phyloP scores from a whole-genome alignment of 2,888 invertebrate species.

The Xanthorhoe spadicearia region DNA sequence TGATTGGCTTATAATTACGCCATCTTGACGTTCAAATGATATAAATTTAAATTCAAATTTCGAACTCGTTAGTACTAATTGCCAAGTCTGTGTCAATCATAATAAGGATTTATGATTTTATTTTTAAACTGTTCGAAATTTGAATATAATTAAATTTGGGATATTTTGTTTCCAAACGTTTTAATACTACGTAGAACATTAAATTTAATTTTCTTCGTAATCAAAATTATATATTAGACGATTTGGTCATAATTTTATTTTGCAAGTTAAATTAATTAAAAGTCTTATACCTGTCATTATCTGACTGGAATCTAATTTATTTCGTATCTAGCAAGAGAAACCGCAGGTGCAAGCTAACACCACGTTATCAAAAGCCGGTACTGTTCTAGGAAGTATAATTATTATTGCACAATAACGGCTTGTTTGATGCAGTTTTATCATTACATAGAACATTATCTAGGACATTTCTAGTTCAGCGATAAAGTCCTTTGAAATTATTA shows the following conservation, averaged over 20 bases:
- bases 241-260: no score
- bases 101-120: neutral
- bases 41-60: constrained; percentile 46
- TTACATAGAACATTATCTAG: neutral
- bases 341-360: no score
- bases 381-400: neutral
- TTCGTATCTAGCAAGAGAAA: no score
- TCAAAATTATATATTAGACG: no score
- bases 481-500: neutral
- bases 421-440: neutral
- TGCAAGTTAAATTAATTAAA: no score
- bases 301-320: no score
- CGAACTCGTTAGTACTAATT: constrained; percentile 32
- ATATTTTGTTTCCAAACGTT: neutral
- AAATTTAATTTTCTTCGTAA: no score
- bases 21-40: constrained; percentile 49
- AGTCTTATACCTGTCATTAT: no score
- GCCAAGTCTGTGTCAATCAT: constrained; percentile 24
- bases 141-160: neutral
- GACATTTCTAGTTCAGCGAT: neutral
- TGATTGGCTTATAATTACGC: constrained; percentile 49
- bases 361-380: neutral
- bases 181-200: no score
- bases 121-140: neutral
- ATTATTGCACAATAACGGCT: neutral